Percentiles rank a stretch among this genome's conserved stretches.
Conservation (phyloP, 92 coral and sea anemone genomes). For the Umimayanthus kanabou region DNA sequence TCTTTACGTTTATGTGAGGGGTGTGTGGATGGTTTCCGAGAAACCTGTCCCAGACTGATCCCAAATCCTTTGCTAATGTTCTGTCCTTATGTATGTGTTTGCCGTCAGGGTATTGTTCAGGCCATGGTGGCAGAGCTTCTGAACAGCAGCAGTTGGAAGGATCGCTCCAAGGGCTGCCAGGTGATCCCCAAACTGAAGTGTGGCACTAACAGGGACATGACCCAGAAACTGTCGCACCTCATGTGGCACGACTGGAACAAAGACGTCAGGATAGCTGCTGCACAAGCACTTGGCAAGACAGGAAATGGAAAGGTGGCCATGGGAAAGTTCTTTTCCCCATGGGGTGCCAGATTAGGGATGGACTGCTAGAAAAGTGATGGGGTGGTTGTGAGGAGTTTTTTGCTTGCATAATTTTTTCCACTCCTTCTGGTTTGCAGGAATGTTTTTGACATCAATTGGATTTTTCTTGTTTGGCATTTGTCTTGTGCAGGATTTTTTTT, state of each 20-base stretch:
- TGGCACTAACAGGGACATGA: constrained; percentile 91
- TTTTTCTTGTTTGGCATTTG: too few species aligned
- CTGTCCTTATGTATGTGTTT: background rate
- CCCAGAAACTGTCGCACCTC: constrained; percentile 88
- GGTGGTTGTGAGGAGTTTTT: too few species aligned
- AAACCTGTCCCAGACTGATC: too few species aligned
- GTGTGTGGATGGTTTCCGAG: too few species aligned
- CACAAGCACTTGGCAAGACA: constrained; percentile 95
- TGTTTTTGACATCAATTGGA: too few species aligned
- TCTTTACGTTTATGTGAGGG: too few species aligned
- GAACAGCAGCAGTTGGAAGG: constrained; percentile 97
- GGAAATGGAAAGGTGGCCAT: constrained; percentile 99
- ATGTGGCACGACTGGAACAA: constrained; percentile 99
- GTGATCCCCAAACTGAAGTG: constrained; percentile 92
- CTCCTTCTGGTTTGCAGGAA: too few species aligned
- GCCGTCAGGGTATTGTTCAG: constrained; percentile 86
- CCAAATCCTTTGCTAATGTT: too few species aligned
- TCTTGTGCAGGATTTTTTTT: too few species aligned
- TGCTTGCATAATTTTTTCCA: too few species aligned
- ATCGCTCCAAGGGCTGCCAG: constrained; percentile 85
- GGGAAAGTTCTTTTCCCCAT: background rate
- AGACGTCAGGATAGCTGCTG: constrained; percentile 89
- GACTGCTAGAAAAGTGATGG: too few species aligned
- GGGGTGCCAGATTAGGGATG: too few species aligned
- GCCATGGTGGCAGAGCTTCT: constrained; percentile 90